These are phyloP conservation scores for Phortica okadai DNA, from an alignment of 2,888 invertebrate genomes.

Conservation along the genomic window DNA sequence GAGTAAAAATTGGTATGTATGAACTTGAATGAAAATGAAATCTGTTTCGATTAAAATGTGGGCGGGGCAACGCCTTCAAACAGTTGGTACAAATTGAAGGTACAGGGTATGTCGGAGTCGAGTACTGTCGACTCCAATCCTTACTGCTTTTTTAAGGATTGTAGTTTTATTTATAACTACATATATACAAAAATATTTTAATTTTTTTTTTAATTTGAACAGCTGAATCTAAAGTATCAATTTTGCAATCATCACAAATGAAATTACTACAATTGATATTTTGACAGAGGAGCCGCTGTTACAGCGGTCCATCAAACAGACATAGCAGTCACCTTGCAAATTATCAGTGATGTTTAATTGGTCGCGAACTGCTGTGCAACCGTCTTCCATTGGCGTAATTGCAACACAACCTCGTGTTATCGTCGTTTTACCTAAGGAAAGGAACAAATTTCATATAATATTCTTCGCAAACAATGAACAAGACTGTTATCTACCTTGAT, in stretches of 20 bases:
- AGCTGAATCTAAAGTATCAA: constrained; percentile 8
- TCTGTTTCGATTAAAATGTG: too few species aligned
- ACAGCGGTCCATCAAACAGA: constrained; percentile 59
- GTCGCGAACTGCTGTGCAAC: constrained; percentile 43
- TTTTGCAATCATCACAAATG: constrained; percentile 40
- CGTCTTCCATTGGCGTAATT: constrained; percentile 44
- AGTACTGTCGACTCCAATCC: too few species aligned
- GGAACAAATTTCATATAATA: background rate
- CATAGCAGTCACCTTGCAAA: constrained; percentile 47
- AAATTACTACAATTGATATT: constrained; percentile 52
- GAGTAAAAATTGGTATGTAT: too few species aligned
- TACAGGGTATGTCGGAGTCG: too few species aligned
- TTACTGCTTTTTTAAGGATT: too few species aligned
- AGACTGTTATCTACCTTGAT: constrained; percentile 22
- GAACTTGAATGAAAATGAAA: too few species aligned
- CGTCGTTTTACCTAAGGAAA: constrained; percentile 35
- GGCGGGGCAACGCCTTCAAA: too few species aligned
- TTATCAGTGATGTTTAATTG: constrained; percentile 13
- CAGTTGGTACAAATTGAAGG: too few species aligned
- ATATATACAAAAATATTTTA: too few species aligned
- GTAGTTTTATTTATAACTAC: too few species aligned
- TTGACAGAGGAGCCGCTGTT: constrained; percentile 57
- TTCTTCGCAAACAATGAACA: background rate
- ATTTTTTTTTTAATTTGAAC: too few species aligned
- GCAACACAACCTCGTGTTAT: constrained; percentile 60